Conservation (phyloP, 2,797 vertebrate genomes). For the Podargus strigoides region DNA sequence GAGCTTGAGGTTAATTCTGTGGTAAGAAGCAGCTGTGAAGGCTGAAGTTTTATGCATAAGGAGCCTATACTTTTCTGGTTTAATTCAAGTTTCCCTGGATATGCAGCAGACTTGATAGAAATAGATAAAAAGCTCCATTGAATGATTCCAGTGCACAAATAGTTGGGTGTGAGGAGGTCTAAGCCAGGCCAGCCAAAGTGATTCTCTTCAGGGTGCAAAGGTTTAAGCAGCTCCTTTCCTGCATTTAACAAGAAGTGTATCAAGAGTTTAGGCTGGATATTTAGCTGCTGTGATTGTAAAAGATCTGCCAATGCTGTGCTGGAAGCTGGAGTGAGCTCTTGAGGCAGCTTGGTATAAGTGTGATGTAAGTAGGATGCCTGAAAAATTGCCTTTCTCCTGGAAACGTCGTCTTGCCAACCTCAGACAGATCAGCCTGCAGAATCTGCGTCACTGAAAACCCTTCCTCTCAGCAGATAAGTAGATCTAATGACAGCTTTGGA, state of each 20-base stretch:
- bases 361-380: not conserved
- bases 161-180: not conserved
- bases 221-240: not conserved
- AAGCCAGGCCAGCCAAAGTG: not conserved
- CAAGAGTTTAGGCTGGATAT: not conserved
- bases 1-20: not conserved
- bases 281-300: not conserved
- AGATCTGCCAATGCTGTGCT: not conserved
- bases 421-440: not conserved
- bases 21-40: not conserved
- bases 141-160: not conserved
- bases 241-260: not conserved
- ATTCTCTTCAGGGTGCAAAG: not conserved
- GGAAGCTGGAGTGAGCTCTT: not conserved
- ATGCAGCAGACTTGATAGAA: not conserved
- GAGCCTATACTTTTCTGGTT: not conserved
- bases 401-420: not conserved
- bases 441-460: not conserved
- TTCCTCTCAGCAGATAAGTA: not conserved
- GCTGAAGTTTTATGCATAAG: not conserved
- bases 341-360: not conserved
- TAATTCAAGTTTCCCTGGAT: not conserved
- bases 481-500: not conserved
- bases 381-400: not conserved
- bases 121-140: not conserved